phyloP scores from a whole-genome alignment of 64 coral and sea anemone species.

The Montipora sp. region DNA sequence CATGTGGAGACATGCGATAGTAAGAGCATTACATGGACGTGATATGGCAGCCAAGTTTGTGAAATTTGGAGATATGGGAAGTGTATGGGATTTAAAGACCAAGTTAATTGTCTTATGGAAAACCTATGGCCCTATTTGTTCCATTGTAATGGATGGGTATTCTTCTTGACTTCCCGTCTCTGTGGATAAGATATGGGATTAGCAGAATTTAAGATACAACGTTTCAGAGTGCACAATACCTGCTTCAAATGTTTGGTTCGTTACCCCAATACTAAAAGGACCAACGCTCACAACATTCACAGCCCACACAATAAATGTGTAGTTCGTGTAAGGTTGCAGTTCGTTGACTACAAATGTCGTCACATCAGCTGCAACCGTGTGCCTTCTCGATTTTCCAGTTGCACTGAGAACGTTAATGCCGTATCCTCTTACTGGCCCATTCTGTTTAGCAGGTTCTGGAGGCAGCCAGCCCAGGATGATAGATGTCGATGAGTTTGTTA shows the following conservation, averaged over 20 bases:
- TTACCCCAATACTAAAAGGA: slow-evolving; percentile 37
- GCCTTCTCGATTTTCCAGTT: not conserved
- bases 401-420: slow-evolving; percentile 32
- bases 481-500: slow-evolving; percentile 52
- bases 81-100: too few relatives aligned
- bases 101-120: too few relatives aligned
- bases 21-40: too few relatives aligned
- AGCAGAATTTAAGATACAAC: too few relatives aligned
- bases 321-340: slow-evolving; percentile 70
- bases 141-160: too few relatives aligned
- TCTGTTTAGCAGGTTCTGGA: slow-evolving; percentile 23
- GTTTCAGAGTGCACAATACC: not conserved
- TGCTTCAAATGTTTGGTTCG: slow-evolving; percentile 68
- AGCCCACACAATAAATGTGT: slow-evolving; percentile 59
- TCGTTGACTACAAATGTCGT: slow-evolving; percentile 29
- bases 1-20: too few relatives aligned
- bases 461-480: slow-evolving; percentile 67
- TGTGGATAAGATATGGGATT: not conserved
- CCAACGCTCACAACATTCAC: slow-evolving; percentile 55
- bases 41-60: not conserved
- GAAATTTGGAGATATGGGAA: too few relatives aligned
- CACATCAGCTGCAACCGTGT: slow-evolving; percentile 1
- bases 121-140: too few relatives aligned
- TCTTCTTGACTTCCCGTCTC: not conserved
- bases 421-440: slow-evolving; percentile 71